Conservation (phyloP, 2,797 vertebrate species). For the Paguma larvata region DNA sequence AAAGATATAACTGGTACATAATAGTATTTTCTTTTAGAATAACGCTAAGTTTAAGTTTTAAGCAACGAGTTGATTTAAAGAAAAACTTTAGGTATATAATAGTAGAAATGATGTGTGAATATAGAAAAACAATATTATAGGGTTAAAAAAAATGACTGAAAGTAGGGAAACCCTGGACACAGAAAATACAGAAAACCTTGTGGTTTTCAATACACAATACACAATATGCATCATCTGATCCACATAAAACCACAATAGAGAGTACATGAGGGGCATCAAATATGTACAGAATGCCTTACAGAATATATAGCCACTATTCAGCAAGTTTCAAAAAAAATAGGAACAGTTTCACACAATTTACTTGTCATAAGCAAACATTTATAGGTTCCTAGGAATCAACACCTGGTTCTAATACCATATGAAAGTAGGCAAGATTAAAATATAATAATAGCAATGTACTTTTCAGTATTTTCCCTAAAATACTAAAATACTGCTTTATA, state of each 20-base stretch:
- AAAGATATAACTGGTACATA: constrained; percentile 18
- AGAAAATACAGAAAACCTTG: neutral
- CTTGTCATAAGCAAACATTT: constrained; percentile 42
- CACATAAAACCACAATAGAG: neutral
- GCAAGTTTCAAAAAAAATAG: neutral
- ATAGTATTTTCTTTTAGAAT: constrained; percentile 6
- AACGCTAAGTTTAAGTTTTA: neutral
- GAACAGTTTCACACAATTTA: constrained; percentile 40
- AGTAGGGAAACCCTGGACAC: neutral
- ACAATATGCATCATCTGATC: neutral
- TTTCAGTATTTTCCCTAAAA: constrained; percentile 44
- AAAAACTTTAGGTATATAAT: constrained; percentile 2
- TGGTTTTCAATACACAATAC: constrained; percentile 39
- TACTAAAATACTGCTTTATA: constrained; percentile 45
- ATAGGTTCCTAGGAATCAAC: constrained; percentile 23
- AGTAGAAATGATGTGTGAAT: neutral
- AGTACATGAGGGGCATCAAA: neutral
- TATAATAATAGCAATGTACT: constrained; percentile 21
- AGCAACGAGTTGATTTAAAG: neutral
- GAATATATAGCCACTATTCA: neutral
- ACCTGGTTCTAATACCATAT: neutral
- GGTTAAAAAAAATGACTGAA: constrained; percentile 33
- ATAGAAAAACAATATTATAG: neutral
- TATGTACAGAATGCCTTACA: neutral
- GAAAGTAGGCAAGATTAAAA: constrained; percentile 41